phyloP scores from a whole-genome alignment of 2,888 invertebrate species.

The Neocrepidodera transversa region DNA sequence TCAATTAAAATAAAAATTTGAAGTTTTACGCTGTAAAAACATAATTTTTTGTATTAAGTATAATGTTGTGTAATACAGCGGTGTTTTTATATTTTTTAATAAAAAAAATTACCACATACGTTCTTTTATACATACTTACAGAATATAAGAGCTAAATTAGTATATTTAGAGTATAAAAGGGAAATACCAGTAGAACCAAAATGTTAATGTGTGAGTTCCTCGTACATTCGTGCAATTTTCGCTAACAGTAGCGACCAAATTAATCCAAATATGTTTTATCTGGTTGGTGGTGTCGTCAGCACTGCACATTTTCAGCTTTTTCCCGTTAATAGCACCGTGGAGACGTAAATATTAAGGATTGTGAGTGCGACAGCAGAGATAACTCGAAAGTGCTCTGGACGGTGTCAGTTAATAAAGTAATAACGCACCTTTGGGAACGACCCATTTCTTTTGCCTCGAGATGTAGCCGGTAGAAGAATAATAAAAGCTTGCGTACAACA shows the following conservation, averaged over 20 bases:
- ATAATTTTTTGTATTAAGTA: too few relatives aligned
- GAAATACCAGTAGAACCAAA: too few relatives aligned
- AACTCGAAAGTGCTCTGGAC: constrained; percentile 54
- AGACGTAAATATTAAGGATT: constrained; percentile 53
- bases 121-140: too few relatives aligned
- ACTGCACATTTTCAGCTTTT: constrained; percentile 29
- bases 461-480: constrained; percentile 12
- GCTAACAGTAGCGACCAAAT: neutral
- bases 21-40: too few relatives aligned
- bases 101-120: too few relatives aligned
- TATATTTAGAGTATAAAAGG: too few relatives aligned
- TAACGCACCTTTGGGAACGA: constrained; percentile 54
- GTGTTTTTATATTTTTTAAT: too few relatives aligned
- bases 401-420: constrained; percentile 58
- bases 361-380: constrained; percentile 56
- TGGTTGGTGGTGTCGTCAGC: neutral
- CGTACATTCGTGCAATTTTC: too few relatives aligned
- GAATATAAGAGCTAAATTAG: too few relatives aligned
- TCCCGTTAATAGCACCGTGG: constrained; percentile 43
- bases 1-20: too few relatives aligned
- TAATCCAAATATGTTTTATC: constrained; percentile 18
- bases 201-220: too few relatives aligned
- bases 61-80: too few relatives aligned
- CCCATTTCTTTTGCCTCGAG: constrained; percentile 31
- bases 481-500: constrained; percentile 18